These are phyloP conservation scores for Ariolimax columbianus DNA, from an alignment of 2,888 invertebrate genomes.

Conservation along the genomic window DNA sequence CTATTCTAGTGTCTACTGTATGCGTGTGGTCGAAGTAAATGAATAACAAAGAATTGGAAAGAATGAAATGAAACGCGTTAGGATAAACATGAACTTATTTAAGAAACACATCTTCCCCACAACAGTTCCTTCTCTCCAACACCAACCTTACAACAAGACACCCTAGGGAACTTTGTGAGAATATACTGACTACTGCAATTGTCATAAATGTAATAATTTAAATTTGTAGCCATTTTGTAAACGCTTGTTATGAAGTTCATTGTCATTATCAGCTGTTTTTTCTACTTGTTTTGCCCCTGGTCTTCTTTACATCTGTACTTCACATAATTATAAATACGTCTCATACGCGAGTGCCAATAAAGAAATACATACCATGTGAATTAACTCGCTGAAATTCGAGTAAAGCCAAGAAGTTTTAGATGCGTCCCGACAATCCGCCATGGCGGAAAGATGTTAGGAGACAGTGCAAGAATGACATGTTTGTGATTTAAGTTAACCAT, in stretches of 20 bases:
- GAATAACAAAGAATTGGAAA: too few species aligned
- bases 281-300: background rate
- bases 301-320: background rate
- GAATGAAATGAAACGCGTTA: too few species aligned
- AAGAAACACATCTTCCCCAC: too few species aligned
- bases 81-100: too few species aligned
- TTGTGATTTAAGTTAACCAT: conserved; percentile 8
- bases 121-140: too few species aligned
- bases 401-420: conserved; percentile 29
- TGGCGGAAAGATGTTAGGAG: conserved; percentile 48
- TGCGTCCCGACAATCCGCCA: conserved; percentile 46
- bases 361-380: conserved; percentile 19
- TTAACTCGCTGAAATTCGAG: conserved; percentile 9
- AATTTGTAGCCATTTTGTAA: background rate
- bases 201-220: too few species aligned
- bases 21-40: too few species aligned
- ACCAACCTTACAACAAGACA: too few species aligned
- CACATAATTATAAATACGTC: background rate
- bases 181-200: too few species aligned
- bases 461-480: conserved; percentile 25
- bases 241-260: background rate
- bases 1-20: too few species aligned
- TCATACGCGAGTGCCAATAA: background rate
- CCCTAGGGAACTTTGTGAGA: too few species aligned
- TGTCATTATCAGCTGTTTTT: background rate